These are phyloP conservation scores for Epistrophe eligans DNA, from an alignment of 2,888 invertebrate genomes.

Conservation along the genomic window DNA sequence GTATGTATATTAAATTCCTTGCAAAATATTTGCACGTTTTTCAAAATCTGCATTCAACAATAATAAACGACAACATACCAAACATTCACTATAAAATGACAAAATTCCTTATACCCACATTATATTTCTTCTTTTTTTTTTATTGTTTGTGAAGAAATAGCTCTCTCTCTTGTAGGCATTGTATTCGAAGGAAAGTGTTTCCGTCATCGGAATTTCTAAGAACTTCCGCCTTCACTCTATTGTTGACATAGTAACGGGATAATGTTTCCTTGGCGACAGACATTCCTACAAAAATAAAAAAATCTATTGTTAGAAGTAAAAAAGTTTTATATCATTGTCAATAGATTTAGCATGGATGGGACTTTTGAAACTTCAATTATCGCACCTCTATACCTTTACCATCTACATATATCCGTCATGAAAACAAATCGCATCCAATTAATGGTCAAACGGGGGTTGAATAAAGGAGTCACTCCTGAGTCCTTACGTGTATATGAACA, in stretches of 20 bases:
- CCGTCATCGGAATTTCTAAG: conserved; percentile 3
- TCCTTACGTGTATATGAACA: background rate
- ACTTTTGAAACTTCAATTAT: conserved; percentile 68
- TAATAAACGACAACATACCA: background rate
- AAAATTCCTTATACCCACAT: background rate
- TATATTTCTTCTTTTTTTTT: background rate
- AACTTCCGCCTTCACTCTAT: conserved; percentile 8
- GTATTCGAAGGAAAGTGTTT: conserved; percentile 14
- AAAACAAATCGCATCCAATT: conserved; percentile 23
- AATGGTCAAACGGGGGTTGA: conserved; percentile 33
- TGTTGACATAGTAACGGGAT: conserved; percentile 14
- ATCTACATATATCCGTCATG: background rate
- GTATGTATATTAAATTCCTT: background rate
- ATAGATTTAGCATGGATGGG: conserved; percentile 62
- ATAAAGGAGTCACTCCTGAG: background rate
- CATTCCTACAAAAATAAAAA: background rate
- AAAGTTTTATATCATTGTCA: conserved; percentile 51
- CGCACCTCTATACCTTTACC: conserved; percentile 35
- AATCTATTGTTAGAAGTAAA: conserved; percentile 19
- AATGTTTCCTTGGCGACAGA: conserved; percentile 35
- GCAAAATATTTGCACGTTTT: conserved; percentile 25
- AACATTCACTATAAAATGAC: background rate
- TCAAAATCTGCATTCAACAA: conserved; percentile 19
- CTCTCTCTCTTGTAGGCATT: background rate
- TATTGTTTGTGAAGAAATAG: background rate